phyloP scores from a whole-genome alignment of 1,140 invertebrate genomes.

The Drosophila pandora region DNA sequence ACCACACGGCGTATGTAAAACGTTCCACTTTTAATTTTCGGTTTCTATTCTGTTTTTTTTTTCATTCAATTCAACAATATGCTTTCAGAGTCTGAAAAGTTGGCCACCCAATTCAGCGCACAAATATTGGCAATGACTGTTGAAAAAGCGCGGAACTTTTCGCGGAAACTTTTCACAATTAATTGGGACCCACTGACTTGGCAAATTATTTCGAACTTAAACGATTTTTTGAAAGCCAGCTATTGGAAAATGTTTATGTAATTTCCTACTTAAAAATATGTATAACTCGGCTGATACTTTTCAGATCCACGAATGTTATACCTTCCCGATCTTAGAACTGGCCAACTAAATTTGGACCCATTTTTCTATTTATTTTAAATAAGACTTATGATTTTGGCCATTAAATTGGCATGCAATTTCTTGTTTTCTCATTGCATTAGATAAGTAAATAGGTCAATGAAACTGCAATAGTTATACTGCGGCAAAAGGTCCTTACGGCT shows the following conservation, averaged over 20 bases:
- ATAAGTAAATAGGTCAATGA: neutral
- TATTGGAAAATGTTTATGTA: no score
- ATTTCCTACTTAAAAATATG: no score
- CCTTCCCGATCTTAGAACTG: no score
- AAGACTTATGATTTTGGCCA: no score
- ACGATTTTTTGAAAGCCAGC: slow-evolving; percentile 12
- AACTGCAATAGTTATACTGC: slow-evolving; percentile 32
- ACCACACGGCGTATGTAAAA: slow-evolving; percentile 55
- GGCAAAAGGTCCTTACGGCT: neutral
- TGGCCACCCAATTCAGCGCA: slow-evolving; percentile 15
- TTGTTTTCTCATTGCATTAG: neutral
- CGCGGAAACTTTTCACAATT: slow-evolving; percentile 50
- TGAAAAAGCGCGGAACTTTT: slow-evolving; percentile 29
- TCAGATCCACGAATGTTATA: no score
- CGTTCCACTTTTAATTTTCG: slow-evolving; percentile 6
- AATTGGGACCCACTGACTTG: slow-evolving; percentile 62
- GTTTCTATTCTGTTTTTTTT: slow-evolving; percentile 1
- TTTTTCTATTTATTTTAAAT: no score
- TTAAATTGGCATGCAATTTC: no score
- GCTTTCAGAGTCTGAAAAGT: slow-evolving; percentile 51
- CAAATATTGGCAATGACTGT: slow-evolving; percentile 64
- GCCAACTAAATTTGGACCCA: no score
- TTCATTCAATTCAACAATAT: slow-evolving; percentile 33
- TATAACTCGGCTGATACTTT: no score
- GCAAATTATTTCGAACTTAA: slow-evolving; percentile 28